Conservation (phyloP, 2,113 vertebrate genomes). For the Aleadryas rufinucha region DNA sequence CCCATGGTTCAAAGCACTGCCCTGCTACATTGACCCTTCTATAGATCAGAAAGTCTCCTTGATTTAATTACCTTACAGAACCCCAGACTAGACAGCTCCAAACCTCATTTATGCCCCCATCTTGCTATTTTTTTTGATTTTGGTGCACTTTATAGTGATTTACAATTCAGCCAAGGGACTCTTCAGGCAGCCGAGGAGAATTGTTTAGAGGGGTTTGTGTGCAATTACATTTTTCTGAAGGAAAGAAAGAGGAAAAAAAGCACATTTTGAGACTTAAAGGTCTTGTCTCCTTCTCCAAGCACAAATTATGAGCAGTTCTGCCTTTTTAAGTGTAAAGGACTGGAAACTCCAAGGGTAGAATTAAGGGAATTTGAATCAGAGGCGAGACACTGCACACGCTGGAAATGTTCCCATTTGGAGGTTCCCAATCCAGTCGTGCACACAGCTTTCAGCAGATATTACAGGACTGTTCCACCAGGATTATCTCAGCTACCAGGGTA, state of each 20-base stretch:
- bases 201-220: neutral
- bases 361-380: neutral
- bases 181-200: neutral
- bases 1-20: constrained; percentile 25
- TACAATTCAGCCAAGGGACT: neutral
- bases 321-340: neutral
- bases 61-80: constrained; percentile 30
- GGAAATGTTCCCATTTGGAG: neutral
- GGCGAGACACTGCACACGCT: neutral
- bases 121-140: neutral
- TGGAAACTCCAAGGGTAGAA: neutral
- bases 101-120: neutral
- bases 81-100: constrained; percentile 35
- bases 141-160: neutral
- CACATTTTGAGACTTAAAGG: neutral
- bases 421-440: neutral
- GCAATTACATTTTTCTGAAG: neutral
- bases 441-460: neutral
- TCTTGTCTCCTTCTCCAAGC: neutral
- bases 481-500: neutral
- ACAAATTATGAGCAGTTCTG: neutral
- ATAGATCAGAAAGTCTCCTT: constrained; percentile 19
- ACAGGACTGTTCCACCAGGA: neutral
- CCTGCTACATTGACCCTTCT: constrained; percentile 33
- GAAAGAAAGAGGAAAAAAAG: neutral